A percentile compares a stretch with the other conserved stretches of the same genome.
Evolutionary conservation across 2,113 vertebrate genomes (phyloP).

Genomic region (Anguilla rostrata): DNA sequence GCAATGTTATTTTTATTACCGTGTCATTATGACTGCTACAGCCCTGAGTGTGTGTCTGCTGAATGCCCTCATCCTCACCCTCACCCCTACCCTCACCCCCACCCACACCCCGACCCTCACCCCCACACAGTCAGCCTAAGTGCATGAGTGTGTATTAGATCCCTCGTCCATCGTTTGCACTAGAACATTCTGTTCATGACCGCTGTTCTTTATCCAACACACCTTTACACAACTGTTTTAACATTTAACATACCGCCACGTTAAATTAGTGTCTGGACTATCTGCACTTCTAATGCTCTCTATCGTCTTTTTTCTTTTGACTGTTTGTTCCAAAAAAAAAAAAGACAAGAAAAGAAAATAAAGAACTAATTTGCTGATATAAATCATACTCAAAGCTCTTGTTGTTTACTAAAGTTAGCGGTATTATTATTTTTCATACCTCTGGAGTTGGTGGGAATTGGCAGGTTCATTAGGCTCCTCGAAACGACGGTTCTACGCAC

Average conservation of each 20-base stretch:
- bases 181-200: background rate
- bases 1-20: slow-evolving; percentile 9
- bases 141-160: no score
- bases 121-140: background rate
- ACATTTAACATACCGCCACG: background rate
- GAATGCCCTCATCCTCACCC: background rate
- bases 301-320: background rate
- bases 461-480: slow-evolving; percentile 20
- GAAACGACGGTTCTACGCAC: slow-evolving; percentile 5
- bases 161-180: background rate
- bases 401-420: background rate
- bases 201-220: background rate
- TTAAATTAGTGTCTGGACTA: slow-evolving; percentile 7
- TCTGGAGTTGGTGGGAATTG: slow-evolving; percentile 23
- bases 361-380: slow-evolving; percentile 29
- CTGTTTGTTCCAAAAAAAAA: slow-evolving; percentile 8
- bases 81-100: background rate
- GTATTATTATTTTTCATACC: slow-evolving; percentile 29
- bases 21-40: background rate
- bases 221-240: background rate
- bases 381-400: slow-evolving; percentile 10
- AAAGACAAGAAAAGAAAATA: background rate
- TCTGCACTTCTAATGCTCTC: background rate
- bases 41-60: background rate
- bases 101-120: no score